Base-by-base conservation (phyloP, 2,113 vertebrate species). In the Cyphomyrus discorhynchus region DNA sequence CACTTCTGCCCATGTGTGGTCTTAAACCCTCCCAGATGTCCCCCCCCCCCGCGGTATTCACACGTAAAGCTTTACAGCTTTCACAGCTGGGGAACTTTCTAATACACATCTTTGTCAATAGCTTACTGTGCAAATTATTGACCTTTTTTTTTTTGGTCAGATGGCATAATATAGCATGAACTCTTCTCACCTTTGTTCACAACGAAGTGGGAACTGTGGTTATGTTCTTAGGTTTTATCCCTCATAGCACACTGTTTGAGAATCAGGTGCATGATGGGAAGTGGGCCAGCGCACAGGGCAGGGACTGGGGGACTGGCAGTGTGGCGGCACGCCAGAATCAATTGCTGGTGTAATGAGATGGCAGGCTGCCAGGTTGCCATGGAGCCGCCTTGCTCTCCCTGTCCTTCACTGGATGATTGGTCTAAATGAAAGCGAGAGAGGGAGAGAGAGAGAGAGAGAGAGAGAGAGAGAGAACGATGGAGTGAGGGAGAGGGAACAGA, bases 201-300 rank as follows among this genome's bases (percentile, higher is more conserved):
- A 70, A 50, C 85, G 46, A 62, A 4, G 15, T 35, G 91, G 91
- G 24, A n/a, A 35, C 19, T 89, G 89, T 90, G 88, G 90, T 56
- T 90, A 53, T 88, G 89, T 66, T 46, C 86, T 89, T 62, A 86
- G 89, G 87, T 88, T 91, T 92, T 90, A 90, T 91, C 82, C 90
- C 92, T 89, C 58, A 77, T 83, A 90, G 90, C 88, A 88, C 91
- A 91, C 90, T 90, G 92, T 91, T 89, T 80, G 92, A 89, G 90
- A 92, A 66, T 93, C 93, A 93, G 91, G 90, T 92, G 92, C 93
- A 93, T 92, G 91, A 92, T 92, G 92, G 93, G 92, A 92, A 93
- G 35, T 89, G 27, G 90, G 90, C 92, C 91, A 90, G 91, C 90
- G 90, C 50, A 53, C 27, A 50, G 49, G 50, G 50, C 50, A 35